Conservation (phyloP, 1,140 invertebrate genomes). For the Drepana arcuata region DNA sequence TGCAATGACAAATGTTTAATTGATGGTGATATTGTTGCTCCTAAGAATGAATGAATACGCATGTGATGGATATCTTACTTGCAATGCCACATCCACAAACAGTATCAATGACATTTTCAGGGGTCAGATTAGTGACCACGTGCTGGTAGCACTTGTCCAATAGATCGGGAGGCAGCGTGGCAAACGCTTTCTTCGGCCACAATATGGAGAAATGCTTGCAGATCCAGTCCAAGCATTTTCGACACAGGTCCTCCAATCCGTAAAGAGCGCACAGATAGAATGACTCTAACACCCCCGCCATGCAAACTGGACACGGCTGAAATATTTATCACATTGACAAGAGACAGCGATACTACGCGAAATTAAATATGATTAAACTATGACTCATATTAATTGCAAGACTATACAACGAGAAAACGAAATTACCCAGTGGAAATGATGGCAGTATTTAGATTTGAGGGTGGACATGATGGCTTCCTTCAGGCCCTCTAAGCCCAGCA, state of each 20-base stretch:
- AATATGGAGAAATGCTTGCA: conserved; percentile 87
- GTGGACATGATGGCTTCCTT: conserved; percentile 92
- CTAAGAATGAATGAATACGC: too few species aligned
- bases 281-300: conserved; percentile 85
- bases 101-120: conserved; percentile 65
- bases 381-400: too few species aligned
- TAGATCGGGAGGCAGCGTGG: conserved; percentile 83
- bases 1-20: too few species aligned
- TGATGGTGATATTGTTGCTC: too few species aligned
- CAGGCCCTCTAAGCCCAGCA: conserved; percentile 89
- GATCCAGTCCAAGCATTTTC: conserved; percentile 88
- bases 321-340: too few species aligned
- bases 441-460: conserved; percentile 91
- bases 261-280: conserved; percentile 86
- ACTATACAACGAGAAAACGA: too few species aligned
- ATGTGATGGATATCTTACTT: too few species aligned
- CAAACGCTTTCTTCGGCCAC: conserved; percentile 90
- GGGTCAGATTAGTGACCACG: conserved; percentile 79
- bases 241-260: conserved; percentile 88
- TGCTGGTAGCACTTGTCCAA: conserved; percentile 88
- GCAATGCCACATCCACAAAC: conserved; percentile 47
- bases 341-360: too few species aligned
- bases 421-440: conserved; percentile 90
- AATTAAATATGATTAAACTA: neutral
- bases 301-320: conserved; percentile 84